A percentile compares a stretch with the other conserved stretches of the same genome.
These are phyloP conservation scores for Mustela nigripes DNA, from an alignment of 2,113 vertebrate genomes.

Conservation along the genomic window DNA sequence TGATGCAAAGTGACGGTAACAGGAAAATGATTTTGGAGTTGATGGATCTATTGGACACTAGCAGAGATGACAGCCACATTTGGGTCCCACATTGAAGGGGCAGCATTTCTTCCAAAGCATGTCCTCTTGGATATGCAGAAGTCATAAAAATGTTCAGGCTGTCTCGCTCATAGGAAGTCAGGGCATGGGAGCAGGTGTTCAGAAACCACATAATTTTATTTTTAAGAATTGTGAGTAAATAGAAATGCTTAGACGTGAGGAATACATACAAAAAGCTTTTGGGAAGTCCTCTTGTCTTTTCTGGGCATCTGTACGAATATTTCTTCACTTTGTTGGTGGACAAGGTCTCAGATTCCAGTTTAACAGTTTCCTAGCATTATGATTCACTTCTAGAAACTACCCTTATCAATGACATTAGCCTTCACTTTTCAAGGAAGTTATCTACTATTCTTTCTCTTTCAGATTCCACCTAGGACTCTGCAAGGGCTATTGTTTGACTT, in stretches of 20 bases:
- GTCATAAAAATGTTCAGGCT: not conserved
- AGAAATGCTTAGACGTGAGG: not conserved
- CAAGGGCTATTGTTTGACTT: not conserved
- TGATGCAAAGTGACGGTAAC: not conserved
- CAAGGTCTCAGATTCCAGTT: not conserved
- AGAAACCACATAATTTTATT: not conserved
- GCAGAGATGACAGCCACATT: not conserved
- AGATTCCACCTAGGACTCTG: not conserved
- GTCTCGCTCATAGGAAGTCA: not conserved
- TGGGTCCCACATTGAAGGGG: not conserved
- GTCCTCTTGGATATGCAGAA: not conserved
- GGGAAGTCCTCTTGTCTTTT: not conserved
- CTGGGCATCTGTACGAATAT: not conserved
- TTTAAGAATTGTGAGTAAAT: not conserved
- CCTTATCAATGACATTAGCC: not conserved
- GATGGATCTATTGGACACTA: not conserved
- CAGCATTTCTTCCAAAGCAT: not conserved
- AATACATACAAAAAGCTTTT: not conserved
- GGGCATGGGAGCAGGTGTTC: not conserved
- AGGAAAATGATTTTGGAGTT: not conserved
- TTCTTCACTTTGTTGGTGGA: not conserved
- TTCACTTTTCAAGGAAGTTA: not conserved
- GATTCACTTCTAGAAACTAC: not conserved
- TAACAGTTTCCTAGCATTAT: not conserved
- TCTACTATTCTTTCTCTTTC: not conserved